Conservation (phyloP, 2,113 vertebrate genomes). For the Pholis gunnellus region DNA sequence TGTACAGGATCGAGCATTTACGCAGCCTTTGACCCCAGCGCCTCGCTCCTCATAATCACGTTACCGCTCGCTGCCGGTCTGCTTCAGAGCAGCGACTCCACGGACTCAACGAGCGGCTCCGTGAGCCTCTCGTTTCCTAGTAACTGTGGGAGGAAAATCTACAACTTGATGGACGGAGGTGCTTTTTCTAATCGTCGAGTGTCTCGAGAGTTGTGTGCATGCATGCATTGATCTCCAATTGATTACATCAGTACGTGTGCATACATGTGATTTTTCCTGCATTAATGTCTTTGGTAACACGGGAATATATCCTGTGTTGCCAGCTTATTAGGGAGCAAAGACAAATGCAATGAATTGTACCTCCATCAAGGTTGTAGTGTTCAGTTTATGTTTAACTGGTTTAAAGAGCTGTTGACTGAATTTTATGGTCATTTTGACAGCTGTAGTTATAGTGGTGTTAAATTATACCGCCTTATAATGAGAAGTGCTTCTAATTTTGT, state of each 20-base stretch:
- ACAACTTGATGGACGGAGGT: conserved; percentile 22
- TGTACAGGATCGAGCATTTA: conserved; percentile 27
- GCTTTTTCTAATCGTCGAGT: conserved; percentile 33
- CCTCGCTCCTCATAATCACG: conserved; percentile 30
- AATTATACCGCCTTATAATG: not conserved
- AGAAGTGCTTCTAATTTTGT: not conserved
- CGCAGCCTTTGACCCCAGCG: conserved; percentile 45
- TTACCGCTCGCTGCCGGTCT: conserved; percentile 15
- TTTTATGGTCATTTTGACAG: not conserved
- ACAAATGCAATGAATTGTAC: not conserved
- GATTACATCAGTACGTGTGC: not conserved
- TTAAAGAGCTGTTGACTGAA: conserved; percentile 5
- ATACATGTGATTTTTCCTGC: not conserved
- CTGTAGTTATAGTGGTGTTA: not conserved
- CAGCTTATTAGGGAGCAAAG: not conserved
- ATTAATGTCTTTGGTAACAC: not conserved
- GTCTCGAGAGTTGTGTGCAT: conserved; percentile 34
- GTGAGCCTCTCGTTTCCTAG: conserved; percentile 77
- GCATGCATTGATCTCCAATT: conserved; percentile 46
- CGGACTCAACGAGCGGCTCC: conserved; percentile 33
- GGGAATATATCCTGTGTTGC: not conserved
- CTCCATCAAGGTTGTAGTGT: not conserved
- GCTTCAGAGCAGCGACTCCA: conserved; percentile 43
- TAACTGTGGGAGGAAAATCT: conserved; percentile 66
- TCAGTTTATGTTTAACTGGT: not conserved